A percentile compares a stretch with the other conserved stretches of the same genome.
Evolutionary conservation across 2,888 invertebrate species (phyloP).

Genomic region (Apodemia hepburni): DNA sequence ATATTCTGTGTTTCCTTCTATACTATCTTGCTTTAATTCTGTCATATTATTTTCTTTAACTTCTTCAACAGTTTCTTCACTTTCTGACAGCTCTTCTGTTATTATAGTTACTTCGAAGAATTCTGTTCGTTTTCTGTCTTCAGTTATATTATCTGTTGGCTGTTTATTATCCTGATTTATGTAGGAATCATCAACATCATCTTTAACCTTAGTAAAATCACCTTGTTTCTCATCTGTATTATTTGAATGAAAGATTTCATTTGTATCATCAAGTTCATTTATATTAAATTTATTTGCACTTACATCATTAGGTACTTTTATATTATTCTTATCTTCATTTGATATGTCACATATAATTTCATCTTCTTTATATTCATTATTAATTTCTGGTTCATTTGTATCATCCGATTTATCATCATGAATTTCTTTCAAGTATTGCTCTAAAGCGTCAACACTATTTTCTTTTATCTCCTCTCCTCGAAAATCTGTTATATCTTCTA

Average conservation of each 20-base stretch:
- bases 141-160: conserved; percentile 23
- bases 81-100: conserved; percentile 55
- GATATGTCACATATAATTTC: background rate
- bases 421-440: conserved; percentile 2
- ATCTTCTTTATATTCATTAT: background rate
- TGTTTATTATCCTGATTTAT: background rate
- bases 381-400: conserved; percentile 5
- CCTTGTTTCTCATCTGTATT: background rate
- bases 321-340: too few relatives aligned
- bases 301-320: too few relatives aligned
- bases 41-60: conserved; percentile 16
- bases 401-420: background rate
- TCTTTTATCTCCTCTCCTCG: background rate
- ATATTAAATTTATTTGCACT: too few relatives aligned
- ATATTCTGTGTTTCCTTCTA: conserved; percentile 21
- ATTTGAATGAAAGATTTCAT: background rate
- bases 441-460: conserved; percentile 4
- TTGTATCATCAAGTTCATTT: too few relatives aligned
- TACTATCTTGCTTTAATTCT: conserved; percentile 35
- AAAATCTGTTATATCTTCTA: background rate
- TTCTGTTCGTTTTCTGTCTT: conserved; percentile 36
- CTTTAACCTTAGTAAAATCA: background rate
- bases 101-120: conserved; percentile 55
- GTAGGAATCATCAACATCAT: background rate
- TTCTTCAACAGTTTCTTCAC: conserved; percentile 38